Percentiles rank a stretch among this genome's conserved stretches.
Conservation (phyloP, 2,113 vertebrate genomes). For the Pseudopodoces humilis region DNA sequence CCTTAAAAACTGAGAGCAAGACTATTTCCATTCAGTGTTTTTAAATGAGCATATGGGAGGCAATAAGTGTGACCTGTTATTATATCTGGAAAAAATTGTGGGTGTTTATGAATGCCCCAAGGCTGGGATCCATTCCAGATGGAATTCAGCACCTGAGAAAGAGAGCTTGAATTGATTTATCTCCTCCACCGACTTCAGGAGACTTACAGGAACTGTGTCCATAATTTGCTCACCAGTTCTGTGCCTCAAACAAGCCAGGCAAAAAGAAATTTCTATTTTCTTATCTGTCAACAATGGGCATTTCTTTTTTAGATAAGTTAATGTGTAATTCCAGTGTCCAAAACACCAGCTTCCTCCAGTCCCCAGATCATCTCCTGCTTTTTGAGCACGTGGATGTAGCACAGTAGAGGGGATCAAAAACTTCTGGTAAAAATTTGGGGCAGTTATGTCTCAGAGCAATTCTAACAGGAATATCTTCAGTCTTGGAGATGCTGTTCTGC, state of each 20-base stretch:
- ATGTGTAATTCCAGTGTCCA: neutral
- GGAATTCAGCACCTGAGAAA: neutral
- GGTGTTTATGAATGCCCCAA: neutral
- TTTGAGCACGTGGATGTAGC: neutral
- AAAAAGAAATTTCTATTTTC: neutral
- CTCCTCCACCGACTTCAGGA: neutral
- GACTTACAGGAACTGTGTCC: rapidly evolving
- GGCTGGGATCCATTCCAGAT: neutral
- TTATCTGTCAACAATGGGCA: neutral
- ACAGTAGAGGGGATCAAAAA: neutral
- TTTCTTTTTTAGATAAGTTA: neutral
- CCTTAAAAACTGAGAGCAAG: neutral
- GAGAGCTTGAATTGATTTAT: neutral
- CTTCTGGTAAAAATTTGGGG: neutral
- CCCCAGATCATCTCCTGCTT: neutral
- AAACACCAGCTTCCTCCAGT: neutral
- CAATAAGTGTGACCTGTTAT: neutral
- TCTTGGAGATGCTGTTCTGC: neutral
- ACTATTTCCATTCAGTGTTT: neutral
- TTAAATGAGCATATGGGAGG: neutral
- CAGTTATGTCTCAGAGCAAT: neutral
- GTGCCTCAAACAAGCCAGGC: neutral
- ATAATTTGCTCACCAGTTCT: neutral
- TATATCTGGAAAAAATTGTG: neutral
- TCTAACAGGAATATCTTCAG: neutral